Evolutionary conservation across 2,797 vertebrate species (phyloP), one percentile per base, ranked within the genome.

Genomic region (Platyrinchus mystaceus): DNA sequence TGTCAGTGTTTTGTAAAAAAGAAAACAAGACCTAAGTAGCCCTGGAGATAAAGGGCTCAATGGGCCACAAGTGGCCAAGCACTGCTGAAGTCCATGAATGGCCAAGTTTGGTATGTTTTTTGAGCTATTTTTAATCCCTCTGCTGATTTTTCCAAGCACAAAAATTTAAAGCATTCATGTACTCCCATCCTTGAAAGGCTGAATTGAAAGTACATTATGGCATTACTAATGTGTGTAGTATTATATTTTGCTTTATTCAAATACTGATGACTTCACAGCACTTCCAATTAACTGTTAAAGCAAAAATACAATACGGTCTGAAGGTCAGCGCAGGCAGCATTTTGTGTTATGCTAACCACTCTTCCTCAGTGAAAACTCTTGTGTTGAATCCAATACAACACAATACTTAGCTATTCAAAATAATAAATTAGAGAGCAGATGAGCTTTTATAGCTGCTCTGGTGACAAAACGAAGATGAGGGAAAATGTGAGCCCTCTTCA

Each of bases 371-470:
- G n/a, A 75, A 73, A 82, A 75, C 17, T 39, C 22, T 47, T 26
- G 12, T 5, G 1, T 22, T 2, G 1, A 68, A 52, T 43, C 10
- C 26, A 64, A 41, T 6, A 34, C 2, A 68, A 21, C 6, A 1
- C n/a, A 55, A 24, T 68, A 80, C 12, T n/a, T 37, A 64, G 20
- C 18, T 36, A 27, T 24, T 30, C 22, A 8, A 75, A 91, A 59
- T 10, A 68, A 13, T 55, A 70, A 69, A 78, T 79, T 32, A 64
- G 13, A 23, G 26, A 89, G 17, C 20, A 87, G 41, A 77, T 27
- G 36, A 49, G 30, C 30, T 41, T 41, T 46, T 76, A 21, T 6
- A 76, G 23, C 28, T 39, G n/a, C 36, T n/a, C 30, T 27, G 46
- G 23, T 50, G 58, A 41, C 22, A 76, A 59, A 74, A 76, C 27